These are phyloP conservation scores for Sciurus niger DNA, from an alignment of 2,113 vertebrate species.

Conservation along the genomic window DNA sequence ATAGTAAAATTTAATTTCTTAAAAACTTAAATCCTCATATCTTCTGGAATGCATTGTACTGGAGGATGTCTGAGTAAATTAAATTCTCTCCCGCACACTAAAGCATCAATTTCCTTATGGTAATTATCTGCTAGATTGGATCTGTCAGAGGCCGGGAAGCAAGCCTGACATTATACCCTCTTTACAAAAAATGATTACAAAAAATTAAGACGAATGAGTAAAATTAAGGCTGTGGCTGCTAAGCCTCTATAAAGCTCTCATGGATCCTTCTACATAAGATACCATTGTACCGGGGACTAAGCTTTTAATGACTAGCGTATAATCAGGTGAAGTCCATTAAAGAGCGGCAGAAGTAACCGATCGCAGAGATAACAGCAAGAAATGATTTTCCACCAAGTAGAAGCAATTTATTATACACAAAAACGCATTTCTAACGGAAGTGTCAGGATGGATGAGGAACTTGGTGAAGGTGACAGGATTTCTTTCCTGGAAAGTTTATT, in stretches of 20 bases:
- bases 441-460: constrained; percentile 85
- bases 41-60: constrained; percentile 99
- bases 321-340: constrained; percentile 95
- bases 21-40: constrained; percentile 97
- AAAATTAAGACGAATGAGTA: constrained; percentile 98
- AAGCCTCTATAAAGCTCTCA: constrained; percentile 94
- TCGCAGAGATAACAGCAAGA: constrained; percentile 89
- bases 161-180: constrained; percentile 99
- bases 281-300: constrained; percentile 94
- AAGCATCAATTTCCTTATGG: constrained; percentile 99
- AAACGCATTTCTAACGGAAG: constrained; percentile 86
- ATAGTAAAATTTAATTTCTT: constrained; percentile 99
- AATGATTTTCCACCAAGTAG: constrained; percentile 90
- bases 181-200: constrained; percentile 98
- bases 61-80: constrained; percentile 99
- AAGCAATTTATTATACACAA: constrained; percentile 92
- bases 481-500: constrained; percentile 81
- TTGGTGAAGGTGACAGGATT: constrained; percentile 85
- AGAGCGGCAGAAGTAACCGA: constrained; percentile 88
- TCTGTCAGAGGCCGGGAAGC: constrained; percentile 99
- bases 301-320: constrained; percentile 95
- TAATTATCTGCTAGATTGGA: constrained; percentile 99
- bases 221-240: constrained; percentile 97
- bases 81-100: constrained; percentile 99
- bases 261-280: constrained; percentile 95